phyloP scores from a whole-genome alignment of 2,797 vertebrate genomes.

The Premnoplex brunnescens region DNA sequence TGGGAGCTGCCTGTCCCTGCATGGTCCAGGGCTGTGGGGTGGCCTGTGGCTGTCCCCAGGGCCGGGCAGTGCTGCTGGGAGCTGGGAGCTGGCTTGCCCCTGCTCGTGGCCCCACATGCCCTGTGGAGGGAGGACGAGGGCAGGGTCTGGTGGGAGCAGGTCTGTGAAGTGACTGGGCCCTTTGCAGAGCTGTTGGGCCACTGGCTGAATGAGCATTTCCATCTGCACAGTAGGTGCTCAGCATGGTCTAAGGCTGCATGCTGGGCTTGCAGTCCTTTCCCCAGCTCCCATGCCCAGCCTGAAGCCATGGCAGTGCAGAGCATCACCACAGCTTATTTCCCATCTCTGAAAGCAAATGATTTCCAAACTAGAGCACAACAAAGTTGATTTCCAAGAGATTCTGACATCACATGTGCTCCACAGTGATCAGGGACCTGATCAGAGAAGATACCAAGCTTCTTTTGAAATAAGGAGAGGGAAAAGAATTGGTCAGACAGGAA shows the following conservation, averaged over 20 bases:
- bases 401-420: not conserved
- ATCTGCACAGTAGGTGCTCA: not conserved
- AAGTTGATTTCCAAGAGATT: not conserved
- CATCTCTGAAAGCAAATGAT: not conserved
- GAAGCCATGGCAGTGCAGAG: not conserved
- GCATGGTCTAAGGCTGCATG: fast-evolving
- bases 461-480: not conserved
- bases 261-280: not conserved
- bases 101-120: not conserved
- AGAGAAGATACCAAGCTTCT: not conserved
- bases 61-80: fast-evolving
- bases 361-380: fast-evolving
- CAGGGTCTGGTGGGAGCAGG: fast-evolving
- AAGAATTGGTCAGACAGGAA: not conserved
- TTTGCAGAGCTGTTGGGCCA: not conserved
- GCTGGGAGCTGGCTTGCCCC: not conserved
- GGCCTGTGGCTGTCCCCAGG: fast-evolving
- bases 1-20: fast-evolving
- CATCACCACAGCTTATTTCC: fast-evolving
- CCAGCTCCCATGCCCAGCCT: not conserved
- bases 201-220: not conserved
- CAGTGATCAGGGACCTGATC: not conserved
- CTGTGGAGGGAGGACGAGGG: fast-evolving
- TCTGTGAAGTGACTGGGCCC: fast-evolving
- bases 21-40: fast-evolving